Conservation (phyloP, 2,797 vertebrate species). For the Rhinatrema bivittatum region DNA sequence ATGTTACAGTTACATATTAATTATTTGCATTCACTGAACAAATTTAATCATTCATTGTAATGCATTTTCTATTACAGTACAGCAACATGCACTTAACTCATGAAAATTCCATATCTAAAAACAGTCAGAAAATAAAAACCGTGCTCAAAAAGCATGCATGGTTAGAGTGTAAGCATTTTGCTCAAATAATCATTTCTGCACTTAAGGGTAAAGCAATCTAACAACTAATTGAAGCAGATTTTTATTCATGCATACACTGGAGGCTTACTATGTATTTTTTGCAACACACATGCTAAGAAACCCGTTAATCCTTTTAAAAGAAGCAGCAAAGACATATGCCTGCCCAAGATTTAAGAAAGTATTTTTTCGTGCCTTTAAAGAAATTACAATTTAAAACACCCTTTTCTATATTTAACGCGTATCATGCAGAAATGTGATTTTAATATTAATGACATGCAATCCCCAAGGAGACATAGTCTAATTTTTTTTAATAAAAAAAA, state of each 20-base stretch:
- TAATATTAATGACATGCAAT: constrained; percentile 49
- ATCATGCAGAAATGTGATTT: constrained; percentile 48
- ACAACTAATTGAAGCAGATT: constrained; percentile 51
- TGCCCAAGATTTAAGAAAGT: constrained; percentile 50
- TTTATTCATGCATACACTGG: constrained; percentile 59
- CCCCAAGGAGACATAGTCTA: constrained; percentile 37
- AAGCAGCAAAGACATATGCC: constrained; percentile 49
- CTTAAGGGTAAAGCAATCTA: constrained; percentile 45
- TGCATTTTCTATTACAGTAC: constrained; percentile 31
- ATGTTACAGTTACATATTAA: constrained; percentile 24
- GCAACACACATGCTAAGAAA: constrained; percentile 45
- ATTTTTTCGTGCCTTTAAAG: constrained; percentile 27
- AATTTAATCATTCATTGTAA: constrained; percentile 32
- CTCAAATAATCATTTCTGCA: constrained; percentile 44
- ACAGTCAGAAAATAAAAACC: constrained; percentile 31
- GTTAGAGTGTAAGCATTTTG: constrained; percentile 46
- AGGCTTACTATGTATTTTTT: constrained; percentile 22
- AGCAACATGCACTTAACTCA: constrained; percentile 51
- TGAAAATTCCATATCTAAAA: constrained; percentile 42
- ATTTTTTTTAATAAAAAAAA: too few relatives aligned
- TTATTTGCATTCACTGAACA: constrained; percentile 28
- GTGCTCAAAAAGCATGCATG: constrained; percentile 48
- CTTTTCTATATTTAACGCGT: constrained; percentile 24
- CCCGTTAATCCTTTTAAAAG: constrained; percentile 37
- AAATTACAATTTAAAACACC: constrained; percentile 6